These are phyloP conservation scores for Polietes domitor DNA, from an alignment of 2,888 invertebrate genomes.

Conservation along the genomic window DNA sequence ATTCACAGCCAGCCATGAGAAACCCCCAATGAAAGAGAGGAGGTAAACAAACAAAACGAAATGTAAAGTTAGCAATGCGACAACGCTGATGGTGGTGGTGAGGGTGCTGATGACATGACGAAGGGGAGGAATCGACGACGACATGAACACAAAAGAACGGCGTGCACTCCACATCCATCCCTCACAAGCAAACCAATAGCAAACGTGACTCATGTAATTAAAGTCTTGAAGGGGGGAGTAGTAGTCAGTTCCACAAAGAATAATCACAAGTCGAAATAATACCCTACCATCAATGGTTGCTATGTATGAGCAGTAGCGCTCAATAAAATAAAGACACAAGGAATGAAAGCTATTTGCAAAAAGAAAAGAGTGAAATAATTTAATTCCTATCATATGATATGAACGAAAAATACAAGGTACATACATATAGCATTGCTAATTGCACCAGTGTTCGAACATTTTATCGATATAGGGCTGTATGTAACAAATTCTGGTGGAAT, in stretches of 20 bases:
- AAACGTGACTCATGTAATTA: constrained; percentile 41
- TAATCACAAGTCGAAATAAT: neutral
- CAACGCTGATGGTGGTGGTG: neutral
- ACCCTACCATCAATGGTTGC: neutral
- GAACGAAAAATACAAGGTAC: too few relatives aligned
- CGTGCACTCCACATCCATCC: neutral
- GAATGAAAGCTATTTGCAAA: too few relatives aligned
- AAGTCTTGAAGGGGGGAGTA: neutral
- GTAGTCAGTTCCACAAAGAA: constrained; percentile 3
- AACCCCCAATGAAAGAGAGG: neutral
- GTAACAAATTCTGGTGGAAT: too few relatives aligned
- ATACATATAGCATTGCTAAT: too few relatives aligned
- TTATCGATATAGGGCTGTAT: too few relatives aligned
- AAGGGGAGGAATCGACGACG: neutral
- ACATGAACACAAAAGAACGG: neutral
- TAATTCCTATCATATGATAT: too few relatives aligned
- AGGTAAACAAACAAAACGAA: neutral
- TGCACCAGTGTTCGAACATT: too few relatives aligned
- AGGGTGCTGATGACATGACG: neutral
- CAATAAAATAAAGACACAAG: too few relatives aligned
- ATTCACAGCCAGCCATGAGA: neutral
- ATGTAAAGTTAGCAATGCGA: neutral
- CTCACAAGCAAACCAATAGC: neutral
- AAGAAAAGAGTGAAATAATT: too few relatives aligned
- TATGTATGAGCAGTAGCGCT: too few relatives aligned